Evolutionary conservation across 2,888 invertebrate genomes (phyloP), one percentile per base, ranked within the genome.

Genomic region (Lordiphosa fenestrarum): DNA sequence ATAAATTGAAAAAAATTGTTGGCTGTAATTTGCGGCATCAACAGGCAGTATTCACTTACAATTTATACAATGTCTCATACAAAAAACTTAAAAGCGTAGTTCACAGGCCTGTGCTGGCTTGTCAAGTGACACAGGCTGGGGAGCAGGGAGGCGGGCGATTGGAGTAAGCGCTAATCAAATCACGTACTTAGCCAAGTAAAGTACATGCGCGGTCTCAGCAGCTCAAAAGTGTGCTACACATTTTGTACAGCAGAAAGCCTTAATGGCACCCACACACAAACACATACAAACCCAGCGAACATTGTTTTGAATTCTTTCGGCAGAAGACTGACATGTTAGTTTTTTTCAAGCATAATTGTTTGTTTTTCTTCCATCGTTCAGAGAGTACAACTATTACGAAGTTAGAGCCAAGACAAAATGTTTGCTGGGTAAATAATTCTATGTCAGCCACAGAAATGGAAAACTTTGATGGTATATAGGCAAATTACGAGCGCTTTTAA

Each of bases 401-500:
- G 9, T 6, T 7, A 9, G 3, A 9, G 9, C 7, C 3, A 30
- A 3, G 3, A 9, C 9, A 9, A 30, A 30, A 30, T 30, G 30
- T 10, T 30, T 30, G 30, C 10, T 10, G 30, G 30, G 30, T 40
- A 37, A 60, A 53, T 30, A 50, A 46, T 65, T 67, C 56, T 46
- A 59, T 49, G 66, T 48, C 53, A 55, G 49, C 64, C 57, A 56
- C 49, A 58, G 41, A 52, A 35, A 35, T 40, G 60, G 66, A 64
- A 78, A 84, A 80, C 62, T 84, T 81, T 62, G 65, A 65, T 66
- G 63, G 71, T 73, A 83, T 81, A 83, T 81, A 85, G 82, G 84
- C 78, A 71, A 85, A 85, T 83, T 85, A 85, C 82, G 84, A 85
- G 74, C 83, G 66, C 78, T 71, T 84, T 83, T 83, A 85, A 85